Percentiles rank a stretch among this genome's conserved stretches.
These are phyloP conservation scores for Epizoanthus rinbou DNA, from an alignment of 92 coral and sea anemone species.

Conservation along the genomic window DNA sequence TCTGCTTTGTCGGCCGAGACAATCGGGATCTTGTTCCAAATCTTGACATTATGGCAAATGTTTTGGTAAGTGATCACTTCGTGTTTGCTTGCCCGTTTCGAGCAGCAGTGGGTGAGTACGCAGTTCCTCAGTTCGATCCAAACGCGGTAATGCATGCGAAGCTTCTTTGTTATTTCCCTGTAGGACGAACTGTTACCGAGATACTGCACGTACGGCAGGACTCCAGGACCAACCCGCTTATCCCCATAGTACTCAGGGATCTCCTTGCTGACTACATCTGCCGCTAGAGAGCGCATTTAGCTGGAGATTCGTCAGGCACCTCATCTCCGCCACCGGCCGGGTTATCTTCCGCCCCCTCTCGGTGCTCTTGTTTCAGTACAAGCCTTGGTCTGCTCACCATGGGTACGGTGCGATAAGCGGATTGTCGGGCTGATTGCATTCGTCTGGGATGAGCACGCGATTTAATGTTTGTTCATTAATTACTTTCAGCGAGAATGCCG, in stretches of 20 bases:
- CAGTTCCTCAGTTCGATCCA: constrained; percentile 59
- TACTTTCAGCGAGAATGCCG: constrained; percentile 48
- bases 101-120: constrained; percentile 52
- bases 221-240: constrained; percentile 58
- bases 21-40: constrained; percentile 41
- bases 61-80: constrained; percentile 26
- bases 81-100: constrained; percentile 18
- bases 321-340: constrained; percentile 8
- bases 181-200: constrained; percentile 52
- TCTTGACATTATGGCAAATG: constrained; percentile 33
- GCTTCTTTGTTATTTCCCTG: constrained; percentile 35
- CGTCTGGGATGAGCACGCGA: constrained; percentile 48
- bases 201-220: constrained; percentile 49
- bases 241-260: constrained; percentile 58
- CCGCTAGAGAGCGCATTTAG: constrained; percentile 51
- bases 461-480: constrained; percentile 43
- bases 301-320: constrained; percentile 37
- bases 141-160: constrained; percentile 49
- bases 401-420: constrained; percentile 35
- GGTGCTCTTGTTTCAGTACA: constrained; percentile 33
- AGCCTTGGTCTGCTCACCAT: constrained; percentile 51
- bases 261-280: constrained; percentile 50
- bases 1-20: constrained; percentile 47
- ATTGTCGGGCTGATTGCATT: constrained; percentile 33
- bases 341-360: constrained; percentile 10